These are phyloP conservation scores for Bos javanicus DNA, from an alignment of 2,113 vertebrate genomes.

Conservation along the genomic window DNA sequence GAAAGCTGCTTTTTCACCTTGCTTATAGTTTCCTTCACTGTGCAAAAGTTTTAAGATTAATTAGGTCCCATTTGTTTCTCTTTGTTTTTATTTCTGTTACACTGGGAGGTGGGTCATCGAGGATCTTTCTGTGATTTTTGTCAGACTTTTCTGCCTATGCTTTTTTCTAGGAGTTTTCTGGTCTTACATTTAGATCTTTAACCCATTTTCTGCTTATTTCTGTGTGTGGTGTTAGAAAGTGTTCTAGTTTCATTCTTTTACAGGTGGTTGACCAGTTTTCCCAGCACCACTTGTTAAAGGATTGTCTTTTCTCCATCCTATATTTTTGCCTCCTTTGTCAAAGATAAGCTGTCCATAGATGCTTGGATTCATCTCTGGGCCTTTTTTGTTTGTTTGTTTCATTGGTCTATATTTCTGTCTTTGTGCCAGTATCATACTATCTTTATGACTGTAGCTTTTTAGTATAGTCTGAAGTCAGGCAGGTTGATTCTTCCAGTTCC, in stretches of 20 bases:
- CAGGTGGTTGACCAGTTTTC: background rate
- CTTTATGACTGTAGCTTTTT: background rate
- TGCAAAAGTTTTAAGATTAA: background rate
- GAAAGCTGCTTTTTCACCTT: background rate
- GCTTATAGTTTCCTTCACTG: background rate
- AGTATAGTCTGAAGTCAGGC: background rate
- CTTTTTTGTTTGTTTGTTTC: background rate
- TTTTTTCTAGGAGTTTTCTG: background rate
- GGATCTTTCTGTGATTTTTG: background rate
- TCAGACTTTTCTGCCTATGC: background rate
- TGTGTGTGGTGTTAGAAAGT: background rate
- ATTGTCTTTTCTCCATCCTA: background rate
- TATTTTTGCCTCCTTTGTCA: background rate
- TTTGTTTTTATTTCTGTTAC: background rate
- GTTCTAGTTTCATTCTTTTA: background rate
- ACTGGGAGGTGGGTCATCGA: background rate
- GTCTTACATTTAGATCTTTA: background rate
- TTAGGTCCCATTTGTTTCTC: background rate
- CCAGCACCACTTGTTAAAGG: background rate
- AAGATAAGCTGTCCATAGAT: background rate
- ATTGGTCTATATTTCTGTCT: background rate
- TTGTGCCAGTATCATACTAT: fast-evolving
- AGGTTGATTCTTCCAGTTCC: background rate
- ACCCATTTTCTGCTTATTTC: background rate
- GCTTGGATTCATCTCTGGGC: background rate